These are phyloP conservation scores for Parasteatoda lunata DNA, from an alignment of 2,888 invertebrate genomes.

Conservation along the genomic window DNA sequence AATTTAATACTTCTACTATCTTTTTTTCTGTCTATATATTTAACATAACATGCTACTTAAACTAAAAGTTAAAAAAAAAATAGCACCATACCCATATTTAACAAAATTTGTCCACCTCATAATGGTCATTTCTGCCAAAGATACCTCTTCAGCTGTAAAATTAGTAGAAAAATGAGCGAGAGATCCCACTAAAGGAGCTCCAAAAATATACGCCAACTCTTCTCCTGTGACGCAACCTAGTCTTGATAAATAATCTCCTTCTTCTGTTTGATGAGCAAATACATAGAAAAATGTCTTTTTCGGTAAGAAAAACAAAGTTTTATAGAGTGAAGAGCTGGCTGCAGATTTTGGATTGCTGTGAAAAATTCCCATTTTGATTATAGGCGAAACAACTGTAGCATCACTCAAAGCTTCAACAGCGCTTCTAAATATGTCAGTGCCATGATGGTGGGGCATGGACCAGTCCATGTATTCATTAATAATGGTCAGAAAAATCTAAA, in stretches of 20 bases:
- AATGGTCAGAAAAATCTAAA: constrained; percentile 79
- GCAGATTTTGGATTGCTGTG: constrained; percentile 84
- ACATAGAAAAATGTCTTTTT: constrained; percentile 86
- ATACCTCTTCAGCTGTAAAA: constrained; percentile 90
- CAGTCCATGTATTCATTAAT: constrained; percentile 97
- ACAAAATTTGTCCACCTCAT: constrained; percentile 89
- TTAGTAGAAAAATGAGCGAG: constrained; percentile 86
- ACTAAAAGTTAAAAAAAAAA: not conserved
- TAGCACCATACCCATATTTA: constrained; percentile 85
- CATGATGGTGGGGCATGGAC: constrained; percentile 81
- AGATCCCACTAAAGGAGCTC: constrained; percentile 89
- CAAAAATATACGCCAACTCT: constrained; percentile 91
- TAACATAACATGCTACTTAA: too few species aligned
- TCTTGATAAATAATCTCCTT: constrained; percentile 74
- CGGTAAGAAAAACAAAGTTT: constrained; percentile 77
- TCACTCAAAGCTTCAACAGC: constrained; percentile 93
- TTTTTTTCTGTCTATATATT: too few species aligned
- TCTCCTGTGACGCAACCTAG: constrained; percentile 95
- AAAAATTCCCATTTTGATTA: constrained; percentile 89
- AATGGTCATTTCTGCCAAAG: constrained; percentile 90
- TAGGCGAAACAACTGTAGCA: constrained; percentile 92
- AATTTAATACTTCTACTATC: too few species aligned
- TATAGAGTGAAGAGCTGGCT: constrained; percentile 91
- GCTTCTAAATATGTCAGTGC: constrained; percentile 75
- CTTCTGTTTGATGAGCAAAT: constrained; percentile 92